phyloP scores from a whole-genome alignment of 2,888 invertebrate genomes.

The Scaptomyza tumidula region DNA sequence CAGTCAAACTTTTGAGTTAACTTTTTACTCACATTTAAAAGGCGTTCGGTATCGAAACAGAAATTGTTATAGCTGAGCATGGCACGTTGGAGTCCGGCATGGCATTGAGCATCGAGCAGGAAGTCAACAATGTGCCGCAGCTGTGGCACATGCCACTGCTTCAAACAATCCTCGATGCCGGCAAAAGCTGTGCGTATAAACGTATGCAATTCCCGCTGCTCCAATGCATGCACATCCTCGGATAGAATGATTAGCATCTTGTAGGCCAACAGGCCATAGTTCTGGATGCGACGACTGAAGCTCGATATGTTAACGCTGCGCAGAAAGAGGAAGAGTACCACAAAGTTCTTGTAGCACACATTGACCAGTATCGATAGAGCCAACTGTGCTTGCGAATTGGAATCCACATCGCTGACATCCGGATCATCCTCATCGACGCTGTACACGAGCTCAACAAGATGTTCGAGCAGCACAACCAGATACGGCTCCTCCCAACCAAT shows the following conservation, averaged over 20 bases:
- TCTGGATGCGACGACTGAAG: slow-evolving; percentile 80
- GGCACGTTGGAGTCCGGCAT: slow-evolving; percentile 78
- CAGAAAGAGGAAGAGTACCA: slow-evolving; percentile 90
- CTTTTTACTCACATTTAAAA: slow-evolving; percentile 76
- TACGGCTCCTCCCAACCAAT: slow-evolving; percentile 93
- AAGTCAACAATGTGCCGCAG: slow-evolving; percentile 82
- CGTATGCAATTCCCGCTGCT: slow-evolving; percentile 77
- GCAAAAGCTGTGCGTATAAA: slow-evolving; percentile 82
- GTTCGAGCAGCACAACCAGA: slow-evolving; percentile 88
- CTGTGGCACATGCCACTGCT: slow-evolving; percentile 81
- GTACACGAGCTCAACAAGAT: slow-evolving; percentile 88
- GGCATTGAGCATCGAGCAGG: slow-evolving; percentile 75
- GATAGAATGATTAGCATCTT: slow-evolving; percentile 83
- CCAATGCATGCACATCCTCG: slow-evolving; percentile 80
- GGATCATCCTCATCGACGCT: slow-evolving; percentile 80
- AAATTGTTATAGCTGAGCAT: slow-evolving; percentile 78
- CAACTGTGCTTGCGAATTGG: slow-evolving; percentile 77
- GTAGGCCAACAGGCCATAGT: slow-evolving; percentile 81
- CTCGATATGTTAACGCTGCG: slow-evolving; percentile 87
- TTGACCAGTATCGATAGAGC: slow-evolving; percentile 90
- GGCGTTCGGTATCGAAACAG: slow-evolving; percentile 77
- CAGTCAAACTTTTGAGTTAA: too few relatives aligned
- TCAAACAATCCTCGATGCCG: slow-evolving; percentile 78
- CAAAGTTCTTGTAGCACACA: slow-evolving; percentile 91
- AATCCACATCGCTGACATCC: slow-evolving; percentile 25